These are phyloP conservation scores for Dinoponera quadriceps DNA, from an alignment of 1,140 invertebrate species.

Conservation along the genomic window DNA sequence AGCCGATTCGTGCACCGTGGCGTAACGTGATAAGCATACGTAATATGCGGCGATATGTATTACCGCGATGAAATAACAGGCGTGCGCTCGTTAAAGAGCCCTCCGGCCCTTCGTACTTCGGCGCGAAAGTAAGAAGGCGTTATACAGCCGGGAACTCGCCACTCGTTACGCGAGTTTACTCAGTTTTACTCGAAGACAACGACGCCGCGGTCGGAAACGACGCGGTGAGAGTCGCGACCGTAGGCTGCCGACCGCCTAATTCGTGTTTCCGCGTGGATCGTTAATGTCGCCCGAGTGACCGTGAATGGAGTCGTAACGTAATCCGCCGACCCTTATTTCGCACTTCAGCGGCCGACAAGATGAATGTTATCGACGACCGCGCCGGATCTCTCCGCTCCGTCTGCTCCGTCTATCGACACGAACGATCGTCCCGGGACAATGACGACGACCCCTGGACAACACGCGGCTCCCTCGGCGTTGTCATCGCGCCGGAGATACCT, in stretches of 20 bases:
- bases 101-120: background rate
- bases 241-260: slow-evolving; percentile 1
- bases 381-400: background rate
- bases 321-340: slow-evolving; percentile 52
- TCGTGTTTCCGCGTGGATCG: slow-evolving; percentile 16
- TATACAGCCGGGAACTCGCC: background rate
- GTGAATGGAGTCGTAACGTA: slow-evolving; percentile 38
- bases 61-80: background rate
- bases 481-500: background rate
- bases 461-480: background rate
- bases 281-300: slow-evolving; percentile 47
- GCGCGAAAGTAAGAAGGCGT: background rate
- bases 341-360: slow-evolving; percentile 38
- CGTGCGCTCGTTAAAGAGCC: slow-evolving; percentile 15
- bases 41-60: background rate
- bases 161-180: slow-evolving; percentile 34
- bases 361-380: slow-evolving; percentile 40
- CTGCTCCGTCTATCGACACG: slow-evolving; percentile 27
- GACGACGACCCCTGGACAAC: background rate
- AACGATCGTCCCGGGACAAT: slow-evolving; percentile 25
- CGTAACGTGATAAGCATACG: background rate
- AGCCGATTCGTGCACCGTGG: too few species aligned
- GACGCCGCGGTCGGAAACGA: too few species aligned
- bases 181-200: background rate
- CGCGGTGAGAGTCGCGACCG: too few species aligned